Percentiles rank a stretch among this genome's conserved stretches.
Conservation (phyloP, 1,140 invertebrate genomes). For the Hylyphantes graminicola region DNA sequence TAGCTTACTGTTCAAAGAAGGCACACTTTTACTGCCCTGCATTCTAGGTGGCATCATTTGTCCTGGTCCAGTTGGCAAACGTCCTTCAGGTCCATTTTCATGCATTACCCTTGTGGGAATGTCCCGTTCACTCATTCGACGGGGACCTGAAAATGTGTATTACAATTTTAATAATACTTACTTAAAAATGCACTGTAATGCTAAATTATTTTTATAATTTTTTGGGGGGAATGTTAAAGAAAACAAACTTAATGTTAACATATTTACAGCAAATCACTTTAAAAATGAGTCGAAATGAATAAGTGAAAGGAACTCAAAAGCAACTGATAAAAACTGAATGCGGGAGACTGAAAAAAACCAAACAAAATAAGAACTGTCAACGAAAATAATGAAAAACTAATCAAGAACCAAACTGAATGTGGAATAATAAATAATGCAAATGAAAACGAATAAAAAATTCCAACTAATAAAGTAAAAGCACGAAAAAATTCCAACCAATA, state of each 20-base stretch:
- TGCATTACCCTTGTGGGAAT: conserved; percentile 74
- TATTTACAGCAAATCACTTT: too few relatives aligned
- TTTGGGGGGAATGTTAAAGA: too few relatives aligned
- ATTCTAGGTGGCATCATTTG: conserved; percentile 67
- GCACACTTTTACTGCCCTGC: conserved; percentile 89
- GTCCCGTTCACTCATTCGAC: conserved; percentile 89
- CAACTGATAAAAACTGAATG: background rate
- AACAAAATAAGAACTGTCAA: background rate
- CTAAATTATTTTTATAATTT: too few relatives aligned
- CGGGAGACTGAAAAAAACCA: background rate
- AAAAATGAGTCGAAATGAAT: background rate
- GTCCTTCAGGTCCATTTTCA: conserved; percentile 59
- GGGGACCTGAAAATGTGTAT: conserved; percentile 69
- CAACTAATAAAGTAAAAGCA: too few relatives aligned
- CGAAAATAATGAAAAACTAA: background rate
- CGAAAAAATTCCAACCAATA: too few relatives aligned
- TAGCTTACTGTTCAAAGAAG: conserved; percentile 82
- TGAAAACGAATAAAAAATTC: background rate
- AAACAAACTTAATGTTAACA: too few relatives aligned
- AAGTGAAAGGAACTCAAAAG: background rate
- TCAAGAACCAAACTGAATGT: background rate
- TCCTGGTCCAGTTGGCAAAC: conserved; percentile 22
- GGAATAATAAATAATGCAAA: background rate
- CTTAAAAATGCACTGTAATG: too few relatives aligned
- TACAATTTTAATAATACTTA: background rate